Evolutionary conservation across 1,140 invertebrate genomes (phyloP), one percentile per base, ranked within the genome.

Genomic region (Leucophenga varia): DNA sequence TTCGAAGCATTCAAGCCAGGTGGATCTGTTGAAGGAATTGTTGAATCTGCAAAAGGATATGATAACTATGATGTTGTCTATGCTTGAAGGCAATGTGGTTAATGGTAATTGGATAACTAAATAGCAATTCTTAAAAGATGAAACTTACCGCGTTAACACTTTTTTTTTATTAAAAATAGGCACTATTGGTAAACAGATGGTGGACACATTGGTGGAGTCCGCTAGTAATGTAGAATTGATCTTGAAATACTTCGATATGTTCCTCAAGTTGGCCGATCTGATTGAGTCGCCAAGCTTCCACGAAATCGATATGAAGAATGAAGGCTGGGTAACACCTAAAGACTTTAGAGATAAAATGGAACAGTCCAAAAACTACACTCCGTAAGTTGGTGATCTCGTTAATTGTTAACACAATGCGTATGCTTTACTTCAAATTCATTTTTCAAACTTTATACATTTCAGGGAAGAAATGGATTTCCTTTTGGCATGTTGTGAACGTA

Each of bases 1-100:
- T 9, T 99, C 96, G 0, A 95, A 94, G 79, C 94, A 99, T 76
- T 92, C 93, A 0, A 97, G 93, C 38, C 97, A 99, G 79, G 89
- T 99, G 19, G 97, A 99, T 76, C 80, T 99, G 37, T 79, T 99
- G 3, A 92, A 98, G 78, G 96, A 99, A 76, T 82, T 99, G 18
- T 82, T 99, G 19, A 98, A 98, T 76, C 80, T 99, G 16, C 97
- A 99, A 77, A 99, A 99, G 74, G 97, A 99, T 77, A 99, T 99
- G 97, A 98, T 99, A 67, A 98, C 97, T 40, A 98, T 99, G 95
- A 95, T 99, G 92, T 80, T 99, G 12, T 98, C 96, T 48, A 99
- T 99, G 97, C 84, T 99, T 67, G 97, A 99, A 87, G 97, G 95
- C 86, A 85, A 78, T 51, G 79, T 82, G 44, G 79, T 83, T 6